Evolutionary conservation across 2,113 vertebrate genomes (phyloP), one percentile per base, ranked within the genome.

Genomic region (Mixornis gularis): DNA sequence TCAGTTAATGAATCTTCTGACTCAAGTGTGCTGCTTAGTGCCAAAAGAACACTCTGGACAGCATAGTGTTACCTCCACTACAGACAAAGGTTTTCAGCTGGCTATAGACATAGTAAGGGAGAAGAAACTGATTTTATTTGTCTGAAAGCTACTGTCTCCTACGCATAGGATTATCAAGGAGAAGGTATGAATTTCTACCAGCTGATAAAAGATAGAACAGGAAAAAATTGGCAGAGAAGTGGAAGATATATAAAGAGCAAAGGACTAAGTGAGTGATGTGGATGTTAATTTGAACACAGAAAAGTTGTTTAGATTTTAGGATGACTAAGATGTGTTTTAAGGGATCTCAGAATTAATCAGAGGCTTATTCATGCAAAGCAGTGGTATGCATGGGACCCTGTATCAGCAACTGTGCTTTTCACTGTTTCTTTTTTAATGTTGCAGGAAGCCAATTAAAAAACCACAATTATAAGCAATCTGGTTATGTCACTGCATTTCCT

Each of bases 401-500:
- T 40, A 81, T 72, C 62, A 85, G 55, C 40, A 94, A 87, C 41
- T 85, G 48, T 71, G 52, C 48, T 89, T 90, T 41, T 77, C 65
- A 68, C 38, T 70, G 83, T 38, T 40, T 70, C 85, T 69, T 40
- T 79, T 68, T 70, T 43, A 70, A 85, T 82, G 63, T 85, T 89
- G 91, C 81, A 87, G 91, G 78, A 96, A 96, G 87, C 92, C 91
- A 93, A 85, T 95, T 95, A 55, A 87, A 95, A 93, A 76, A 6
- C 1, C 77, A 92, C 73, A 94, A 70, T 94, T 91, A 79, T 77
- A 77, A 65, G 91, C 66, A 96, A 91, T 95, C 94, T 95, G 89
- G 84, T 89, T 93, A 87, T 94, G 89, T 89, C 92, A 95, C 27
- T 93, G 74, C 86, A 65, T 84, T 96, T 93, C 92, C 96, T 9